Conservation (phyloP, 35 echinoderm and acorn worm genomes). For the Acanthaster planci region DNA sequence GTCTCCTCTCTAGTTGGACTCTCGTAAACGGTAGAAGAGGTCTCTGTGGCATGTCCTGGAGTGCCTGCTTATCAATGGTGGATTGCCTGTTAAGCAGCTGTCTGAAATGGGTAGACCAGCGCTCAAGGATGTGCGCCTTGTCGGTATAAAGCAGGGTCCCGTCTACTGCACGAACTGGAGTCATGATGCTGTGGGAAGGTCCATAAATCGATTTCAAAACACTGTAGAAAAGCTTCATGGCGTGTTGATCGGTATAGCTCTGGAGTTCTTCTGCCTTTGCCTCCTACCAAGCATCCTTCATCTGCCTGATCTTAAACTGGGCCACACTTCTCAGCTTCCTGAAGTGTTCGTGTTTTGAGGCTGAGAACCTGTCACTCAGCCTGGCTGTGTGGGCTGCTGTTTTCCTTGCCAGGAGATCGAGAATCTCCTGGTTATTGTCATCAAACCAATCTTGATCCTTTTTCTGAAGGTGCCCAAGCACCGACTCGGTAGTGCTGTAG, state of each 20-base stretch:
- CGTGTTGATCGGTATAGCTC: neutral
- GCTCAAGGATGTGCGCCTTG: neutral
- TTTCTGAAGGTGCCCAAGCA: neutral
- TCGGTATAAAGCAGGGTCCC: neutral
- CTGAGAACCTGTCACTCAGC: neutral
- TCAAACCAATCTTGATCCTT: conserved; percentile 36
- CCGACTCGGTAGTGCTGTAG: neutral
- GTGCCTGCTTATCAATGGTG: neutral
- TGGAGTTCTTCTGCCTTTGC: neutral
- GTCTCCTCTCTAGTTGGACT: too few species aligned
- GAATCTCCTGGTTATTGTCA: neutral
- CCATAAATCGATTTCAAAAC: neutral
- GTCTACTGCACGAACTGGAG: neutral
- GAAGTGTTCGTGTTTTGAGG: conserved; percentile 15
- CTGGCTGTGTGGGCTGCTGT: neutral
- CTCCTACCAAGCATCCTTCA: conserved; percentile 24
- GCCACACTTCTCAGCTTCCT: neutral
- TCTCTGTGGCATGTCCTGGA: conserved; percentile 7
- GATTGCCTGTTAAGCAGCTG: neutral
- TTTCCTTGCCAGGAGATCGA: neutral
- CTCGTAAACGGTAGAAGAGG: too few species aligned
- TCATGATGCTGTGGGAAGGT: neutral
- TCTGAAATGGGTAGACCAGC: neutral
- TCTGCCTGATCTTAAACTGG: neutral
- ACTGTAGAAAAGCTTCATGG: neutral